Evolutionary conservation across 2,797 vertebrate species (phyloP), one percentile per base, ranked within the genome.

Genomic region (Lagodon rhomboides): DNA sequence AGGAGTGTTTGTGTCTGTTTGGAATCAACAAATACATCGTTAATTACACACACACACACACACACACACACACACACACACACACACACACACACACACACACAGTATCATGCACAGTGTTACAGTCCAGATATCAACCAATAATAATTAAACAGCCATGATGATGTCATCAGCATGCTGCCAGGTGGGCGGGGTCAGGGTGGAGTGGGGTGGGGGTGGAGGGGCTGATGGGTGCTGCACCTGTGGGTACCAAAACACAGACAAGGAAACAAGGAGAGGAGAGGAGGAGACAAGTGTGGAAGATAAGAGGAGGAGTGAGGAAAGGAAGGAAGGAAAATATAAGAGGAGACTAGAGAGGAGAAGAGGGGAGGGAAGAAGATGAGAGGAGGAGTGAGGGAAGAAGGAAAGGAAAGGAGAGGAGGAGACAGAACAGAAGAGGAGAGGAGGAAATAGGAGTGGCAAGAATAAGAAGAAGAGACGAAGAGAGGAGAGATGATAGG

Each of bases 131-230:
- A 78, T 55, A 82, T 56, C 16, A 44, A 68, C 67, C 49, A 81
- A 69, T 62, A 79, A 84, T 23, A 69, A 77, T 80, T 68, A 75
- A 77, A 82, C 68, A 75, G 75, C 68, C 41, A 84, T 71, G 71
- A 79, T 82, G 82, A 86, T 84, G 83, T 88, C 87, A 85, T 73
- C 77, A 78, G 75, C 87, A 90, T 89, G 89, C 90, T 78, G 61
- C 73, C 59, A 75, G 74, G 76, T 76, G 73, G 79, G 69, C 2
- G 58, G 77, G 74, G 80, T 53, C 43, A 66, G n/a, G 44, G 62
- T 43, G 50, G 25, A 34, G 47, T 16, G 18, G 22, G 50, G 18
- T 12, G 46, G 51, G 50, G n/a, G n/a, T 53, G 50, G 25, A 13
- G 59, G 53, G 68, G 56, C 27, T 56, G 59, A 59, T 38, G 60